A percentile compares a stretch with the other conserved stretches of the same genome.
Evolutionary conservation across 2,888 invertebrate genomes (phyloP).

Genomic region (Synanthedon vespiformis): DNA sequence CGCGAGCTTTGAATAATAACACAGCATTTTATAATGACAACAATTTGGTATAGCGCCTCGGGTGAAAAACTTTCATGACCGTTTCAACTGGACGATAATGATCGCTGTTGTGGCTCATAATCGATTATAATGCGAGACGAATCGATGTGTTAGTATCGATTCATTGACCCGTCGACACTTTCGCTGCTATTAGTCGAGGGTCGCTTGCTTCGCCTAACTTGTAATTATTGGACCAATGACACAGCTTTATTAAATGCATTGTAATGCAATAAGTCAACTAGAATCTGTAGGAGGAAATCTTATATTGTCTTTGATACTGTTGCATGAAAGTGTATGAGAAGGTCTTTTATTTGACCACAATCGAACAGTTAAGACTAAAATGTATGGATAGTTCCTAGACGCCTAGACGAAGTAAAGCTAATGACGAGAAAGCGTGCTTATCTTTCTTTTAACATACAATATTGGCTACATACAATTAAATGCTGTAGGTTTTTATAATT

Average conservation of each 20-base stretch:
- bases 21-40: not conserved
- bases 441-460: no score
- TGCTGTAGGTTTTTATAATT: no score
- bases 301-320: no score
- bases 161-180: conserved; percentile 22
- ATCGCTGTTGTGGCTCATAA: conserved; percentile 19
- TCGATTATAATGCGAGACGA: conserved; percentile 29
- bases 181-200: conserved; percentile 14
- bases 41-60: conserved; percentile 8
- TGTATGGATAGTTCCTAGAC: no score
- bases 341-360: no score
- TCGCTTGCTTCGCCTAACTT: not conserved
- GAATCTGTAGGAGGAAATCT: not conserved
- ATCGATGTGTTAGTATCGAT: conserved; percentile 29
- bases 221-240: not conserved
- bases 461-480: no score
- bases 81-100: conserved; percentile 16
- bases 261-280: not conserved
- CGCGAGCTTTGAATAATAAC: not conserved
- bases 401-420: no score
- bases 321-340: no score
- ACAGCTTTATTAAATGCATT: not conserved
- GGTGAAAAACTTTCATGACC: conserved; percentile 14
- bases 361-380: no score
- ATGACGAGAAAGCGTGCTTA: no score